Percentiles rank a stretch among this genome's conserved stretches.
Conservation (phyloP, 2,113 vertebrate genomes). For the Lontra canadensis region DNA sequence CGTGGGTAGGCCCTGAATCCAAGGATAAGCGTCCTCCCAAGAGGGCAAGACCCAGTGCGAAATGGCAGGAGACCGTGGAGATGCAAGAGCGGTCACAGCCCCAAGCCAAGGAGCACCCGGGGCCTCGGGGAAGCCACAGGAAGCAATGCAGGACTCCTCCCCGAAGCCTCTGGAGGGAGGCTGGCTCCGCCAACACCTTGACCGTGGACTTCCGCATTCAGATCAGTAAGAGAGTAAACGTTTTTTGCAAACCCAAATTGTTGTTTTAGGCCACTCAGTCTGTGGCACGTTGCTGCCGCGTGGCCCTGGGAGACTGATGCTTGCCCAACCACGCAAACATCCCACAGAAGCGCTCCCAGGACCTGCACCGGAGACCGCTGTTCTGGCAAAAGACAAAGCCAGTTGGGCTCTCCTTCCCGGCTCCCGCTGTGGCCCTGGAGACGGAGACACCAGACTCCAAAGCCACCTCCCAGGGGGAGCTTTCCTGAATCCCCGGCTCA, state of each 20-base stretch:
- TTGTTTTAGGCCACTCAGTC: neutral
- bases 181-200: accelerated
- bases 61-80: neutral
- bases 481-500: accelerated
- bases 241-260: neutral
- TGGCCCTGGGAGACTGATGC: accelerated
- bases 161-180: accelerated
- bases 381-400: accelerated
- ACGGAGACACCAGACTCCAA: accelerated
- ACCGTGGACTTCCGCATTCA: neutral
- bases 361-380: neutral
- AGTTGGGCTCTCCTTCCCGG: neutral
- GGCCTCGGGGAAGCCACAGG: accelerated
- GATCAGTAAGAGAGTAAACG: neutral
- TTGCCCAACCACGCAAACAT: neutral
- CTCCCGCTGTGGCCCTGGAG: neutral
- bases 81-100: neutral
- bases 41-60: neutral
- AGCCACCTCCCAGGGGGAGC: accelerated
- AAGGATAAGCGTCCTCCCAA: neutral
- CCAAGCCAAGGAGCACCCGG: neutral
- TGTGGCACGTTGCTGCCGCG: accelerated
- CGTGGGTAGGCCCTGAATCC: too few species aligned
- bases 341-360: neutral
- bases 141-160: neutral